Evolutionary conservation across 2,888 invertebrate genomes (phyloP), one percentile per base, ranked within the genome.

Genomic region (Lysandra coridon): DNA sequence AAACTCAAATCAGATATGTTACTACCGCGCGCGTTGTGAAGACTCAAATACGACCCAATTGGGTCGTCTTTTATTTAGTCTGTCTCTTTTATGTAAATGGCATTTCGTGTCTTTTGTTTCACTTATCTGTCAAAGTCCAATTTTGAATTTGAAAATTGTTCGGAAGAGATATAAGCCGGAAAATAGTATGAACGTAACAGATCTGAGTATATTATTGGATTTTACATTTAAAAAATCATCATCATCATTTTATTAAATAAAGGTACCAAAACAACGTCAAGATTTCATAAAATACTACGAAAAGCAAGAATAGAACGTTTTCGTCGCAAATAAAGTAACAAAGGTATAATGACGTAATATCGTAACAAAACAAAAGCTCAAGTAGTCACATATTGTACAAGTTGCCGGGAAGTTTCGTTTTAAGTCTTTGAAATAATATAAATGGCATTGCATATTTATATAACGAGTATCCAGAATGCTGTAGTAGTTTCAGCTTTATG

Each of bases 391-490:
- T 69, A 69, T 69, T 69, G 69, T 33, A 69, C 69, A 69, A 37
- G 69, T 69, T 69, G 5, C 33, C 69, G 37, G 69, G 33, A 69
- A 69, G 69, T 69, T 69, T 69, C 69, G 33, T 69, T 69, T 69
- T 69, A 69, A 69, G 69, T 69, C 37, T 69, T 69, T 69, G 33
- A 69, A 69, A 69, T 69, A 69, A 37, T 69, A 69, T 69, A 69
- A 69, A 69, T 37, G 69, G 69, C 69, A 37, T 69, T 69, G 69
- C 69, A 69, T 69, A 69, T 69, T 69, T 69, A 37, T 69, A 69
- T 69, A 69, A 69, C 69, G 33, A 69, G 69, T 12, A 64, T 12
- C 33, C 69, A 37, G 69, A 69, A 69, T 69, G 12, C 64, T 10
- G 64, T 69, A 30, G 64, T 64, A 64, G 69, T 37, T 69, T 69